These are phyloP conservation scores for Teleogryllus oceanicus DNA, from an alignment of 2,888 invertebrate genomes.

Conservation along the genomic window DNA sequence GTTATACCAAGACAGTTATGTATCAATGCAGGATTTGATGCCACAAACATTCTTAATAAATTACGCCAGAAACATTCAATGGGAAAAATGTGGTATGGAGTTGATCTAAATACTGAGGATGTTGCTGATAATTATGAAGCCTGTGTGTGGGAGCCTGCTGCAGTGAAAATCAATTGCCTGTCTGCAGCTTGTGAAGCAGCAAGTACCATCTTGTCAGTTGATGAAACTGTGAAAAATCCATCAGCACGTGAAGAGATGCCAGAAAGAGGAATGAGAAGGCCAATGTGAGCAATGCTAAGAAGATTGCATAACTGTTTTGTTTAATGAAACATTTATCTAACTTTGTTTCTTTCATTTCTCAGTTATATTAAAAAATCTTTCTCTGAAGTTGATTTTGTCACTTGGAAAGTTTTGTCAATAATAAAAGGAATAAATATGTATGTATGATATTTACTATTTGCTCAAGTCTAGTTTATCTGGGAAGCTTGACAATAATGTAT, in stretches of 20 bases:
- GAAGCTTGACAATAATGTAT: too few species aligned
- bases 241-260: constrained; percentile 56
- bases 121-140: constrained; percentile 88
- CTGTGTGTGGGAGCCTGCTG: constrained; percentile 97
- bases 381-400: too few species aligned
- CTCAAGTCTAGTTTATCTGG: too few species aligned
- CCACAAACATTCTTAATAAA: constrained; percentile 95
- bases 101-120: constrained; percentile 91
- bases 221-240: constrained; percentile 96
- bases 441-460: too few species aligned
- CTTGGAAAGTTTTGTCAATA: too few species aligned
- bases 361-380: too few species aligned
- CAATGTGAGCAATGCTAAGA: constrained; percentile 56
- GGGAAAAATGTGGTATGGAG: constrained; percentile 83
- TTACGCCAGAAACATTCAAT: constrained; percentile 92
- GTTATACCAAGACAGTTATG: constrained; percentile 97
- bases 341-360: too few species aligned
- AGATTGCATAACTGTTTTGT: too few species aligned
- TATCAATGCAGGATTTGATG: constrained; percentile 98
- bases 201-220: constrained; percentile 91
- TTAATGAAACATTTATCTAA: too few species aligned
- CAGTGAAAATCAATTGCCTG: constrained; percentile 94
- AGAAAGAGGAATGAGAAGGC: constrained; percentile 59
- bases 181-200: constrained; percentile 97
- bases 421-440: too few species aligned